Evolutionary conservation across 2,888 invertebrate genomes (phyloP).

Genomic region (Amphipyra tragopoginis): DNA sequence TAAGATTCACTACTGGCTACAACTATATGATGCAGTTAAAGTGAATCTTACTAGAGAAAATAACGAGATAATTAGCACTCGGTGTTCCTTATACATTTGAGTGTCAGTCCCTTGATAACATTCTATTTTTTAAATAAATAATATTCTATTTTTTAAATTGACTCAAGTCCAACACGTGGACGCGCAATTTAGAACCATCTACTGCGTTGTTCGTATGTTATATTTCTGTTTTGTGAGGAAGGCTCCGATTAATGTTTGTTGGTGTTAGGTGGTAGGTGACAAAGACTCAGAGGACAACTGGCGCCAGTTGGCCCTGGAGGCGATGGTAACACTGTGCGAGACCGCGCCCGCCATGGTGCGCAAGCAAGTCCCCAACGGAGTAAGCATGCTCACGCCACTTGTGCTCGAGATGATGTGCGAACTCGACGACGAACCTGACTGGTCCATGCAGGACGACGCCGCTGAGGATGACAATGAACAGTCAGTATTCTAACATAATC

Average conservation of each 20-base stretch:
- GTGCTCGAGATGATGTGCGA: constrained; percentile 98
- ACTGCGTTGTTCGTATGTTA: not conserved
- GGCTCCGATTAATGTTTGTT: not conserved
- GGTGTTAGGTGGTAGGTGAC: constrained; percentile 91
- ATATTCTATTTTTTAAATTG: constrained; percentile 59
- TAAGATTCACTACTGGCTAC: constrained; percentile 69
- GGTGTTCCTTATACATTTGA: constrained; percentile 73
- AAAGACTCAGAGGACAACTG: constrained; percentile 94
- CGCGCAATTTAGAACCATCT: no score
- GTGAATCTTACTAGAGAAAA: constrained; percentile 79
- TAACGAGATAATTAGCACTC: constrained; percentile 86
- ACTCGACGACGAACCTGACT: constrained; percentile 96
- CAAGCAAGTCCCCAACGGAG: constrained; percentile 96
- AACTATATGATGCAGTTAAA: constrained; percentile 62
- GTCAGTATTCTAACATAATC: constrained; percentile 74
- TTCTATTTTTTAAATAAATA: constrained; percentile 36
- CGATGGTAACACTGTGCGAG: constrained; percentile 96
- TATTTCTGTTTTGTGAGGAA: not conserved
- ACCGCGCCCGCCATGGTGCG: constrained; percentile 99
- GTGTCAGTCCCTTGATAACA: constrained; percentile 88
- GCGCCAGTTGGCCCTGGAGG: constrained; percentile 97
- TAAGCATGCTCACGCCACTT: constrained; percentile 94
- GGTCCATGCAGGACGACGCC: constrained; percentile 96
- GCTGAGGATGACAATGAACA: constrained; percentile 97
- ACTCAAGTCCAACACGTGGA: no score